Percentiles rank a stretch among this genome's conserved stretches.
These are phyloP conservation scores for Sinocyclocheilus grahami DNA, from an alignment of 2,113 vertebrate genomes.

Conservation along the genomic window DNA sequence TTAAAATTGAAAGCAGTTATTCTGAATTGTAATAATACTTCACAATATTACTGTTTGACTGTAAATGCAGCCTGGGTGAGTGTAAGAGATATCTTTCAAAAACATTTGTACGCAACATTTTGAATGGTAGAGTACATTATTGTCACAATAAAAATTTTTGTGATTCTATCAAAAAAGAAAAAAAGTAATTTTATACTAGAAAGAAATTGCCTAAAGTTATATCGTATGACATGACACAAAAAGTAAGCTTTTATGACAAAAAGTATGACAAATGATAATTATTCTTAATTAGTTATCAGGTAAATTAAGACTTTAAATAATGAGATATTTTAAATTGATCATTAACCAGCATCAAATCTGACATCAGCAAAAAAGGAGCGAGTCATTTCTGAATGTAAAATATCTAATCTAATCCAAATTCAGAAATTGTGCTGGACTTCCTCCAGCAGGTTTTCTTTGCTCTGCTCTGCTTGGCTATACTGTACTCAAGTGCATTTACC, in stretches of 20 bases:
- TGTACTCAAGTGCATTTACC: constrained; percentile 5
- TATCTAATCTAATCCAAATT: background rate
- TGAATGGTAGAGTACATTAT: too few species aligned
- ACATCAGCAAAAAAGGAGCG: background rate
- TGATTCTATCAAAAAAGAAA: too few species aligned
- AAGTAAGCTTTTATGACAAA: background rate
- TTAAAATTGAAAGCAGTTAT: too few species aligned
- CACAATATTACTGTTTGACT: too few species aligned
- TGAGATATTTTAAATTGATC: background rate
- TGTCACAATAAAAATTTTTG: too few species aligned
- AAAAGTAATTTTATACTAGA: background rate
- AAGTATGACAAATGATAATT: background rate
- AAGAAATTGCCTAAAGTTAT: background rate
- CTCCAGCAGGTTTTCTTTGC: background rate
- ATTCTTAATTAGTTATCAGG: background rate
- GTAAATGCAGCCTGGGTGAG: too few species aligned
- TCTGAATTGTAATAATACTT: too few species aligned
- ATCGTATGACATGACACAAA: background rate
- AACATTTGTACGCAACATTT: too few species aligned
- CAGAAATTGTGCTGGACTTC: background rate
- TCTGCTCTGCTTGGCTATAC: background rate
- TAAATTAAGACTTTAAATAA: background rate
- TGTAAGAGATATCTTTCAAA: too few species aligned
- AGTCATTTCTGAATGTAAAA: background rate
- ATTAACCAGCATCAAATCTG: background rate